Base-by-base conservation (phyloP, 2,888 invertebrate genomes). In the Polia nebulosa region DNA sequence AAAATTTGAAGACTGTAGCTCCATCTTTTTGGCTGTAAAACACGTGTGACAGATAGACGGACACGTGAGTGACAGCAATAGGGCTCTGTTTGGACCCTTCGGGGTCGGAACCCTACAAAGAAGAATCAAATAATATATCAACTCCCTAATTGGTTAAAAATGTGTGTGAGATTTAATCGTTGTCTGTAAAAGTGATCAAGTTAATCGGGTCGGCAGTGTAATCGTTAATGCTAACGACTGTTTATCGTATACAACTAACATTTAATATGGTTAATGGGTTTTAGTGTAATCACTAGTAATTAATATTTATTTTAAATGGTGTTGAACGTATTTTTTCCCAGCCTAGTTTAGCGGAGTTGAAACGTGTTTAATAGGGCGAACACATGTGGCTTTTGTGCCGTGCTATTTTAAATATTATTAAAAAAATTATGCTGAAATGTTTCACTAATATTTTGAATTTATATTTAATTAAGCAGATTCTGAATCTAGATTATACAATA, bases 201-300 rank as follows among this genome's bases (percentile, higher is more conserved):
- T 68, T 53, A 63, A 71, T 59, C 34, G 56, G 41, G 45, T 62
- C 67, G 52, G 49, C 68, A 72, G 9, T 76, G 77, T 76, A 67
- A 70, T 69, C 49, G 64, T 67, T 67, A 70, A 59, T 53, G 58
- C 65, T 71, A 68, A 77, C 65, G 62, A 70, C 59, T 65, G 56
- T 71, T 72, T 66, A 73, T 77, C 47, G 60, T 63, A 59, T 49
- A 70, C 25, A 65, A 56, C 53, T 67, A 68, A 73, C 64, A 51
- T 47, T 76, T 71, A 73, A 71, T 65, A 68, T 34, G 27, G 22
- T 52, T 80, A 80, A 80, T 80, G 71, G 67, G 17, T 51, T 67
- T 47, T 4, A 64, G 47, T 68, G 47, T 70, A 57, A 73, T 72
- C 66, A 59, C 9, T 47, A 27, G 15, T 49, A 61, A 67, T 69